Percentiles rank a stretch among this genome's conserved stretches.
These are phyloP conservation scores for Lamprotornis superbus DNA, from an alignment of 2,113 vertebrate genomes.

Conservation along the genomic window DNA sequence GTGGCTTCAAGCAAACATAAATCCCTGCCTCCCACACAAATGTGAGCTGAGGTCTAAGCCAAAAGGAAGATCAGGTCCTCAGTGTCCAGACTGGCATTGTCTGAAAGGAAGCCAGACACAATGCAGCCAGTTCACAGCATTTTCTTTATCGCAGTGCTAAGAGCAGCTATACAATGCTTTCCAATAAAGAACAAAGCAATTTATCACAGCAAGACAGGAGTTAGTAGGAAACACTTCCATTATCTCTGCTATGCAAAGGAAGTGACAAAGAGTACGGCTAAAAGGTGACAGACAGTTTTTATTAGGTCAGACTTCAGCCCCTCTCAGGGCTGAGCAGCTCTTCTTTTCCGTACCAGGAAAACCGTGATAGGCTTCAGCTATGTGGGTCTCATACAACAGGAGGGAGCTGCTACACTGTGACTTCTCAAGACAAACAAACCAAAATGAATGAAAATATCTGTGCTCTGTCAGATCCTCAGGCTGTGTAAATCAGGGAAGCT, in stretches of 20 bases:
- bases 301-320: not conserved
- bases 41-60: not conserved
- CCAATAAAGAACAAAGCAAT: constrained; percentile 8
- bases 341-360: not conserved
- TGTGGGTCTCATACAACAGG: not conserved
- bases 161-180: constrained; percentile 23
- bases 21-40: not conserved
- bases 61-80: constrained; percentile 16
- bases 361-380: not conserved
- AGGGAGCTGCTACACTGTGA: not conserved
- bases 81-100: not conserved
- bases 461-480: not conserved
- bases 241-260: constrained; percentile 36
- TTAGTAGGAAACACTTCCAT: constrained; percentile 40
- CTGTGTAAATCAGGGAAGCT: not conserved
- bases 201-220: constrained; percentile 25
- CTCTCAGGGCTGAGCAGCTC: not conserved
- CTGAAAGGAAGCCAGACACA: constrained; percentile 57
- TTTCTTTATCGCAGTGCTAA: not conserved
- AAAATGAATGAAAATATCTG: not conserved
- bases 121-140: not conserved
- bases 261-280: not conserved
- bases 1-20: not conserved
- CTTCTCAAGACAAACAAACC: not conserved
- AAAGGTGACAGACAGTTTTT: constrained; percentile 33